Evolutionary conservation across 2,888 invertebrate genomes (phyloP), one percentile per base, ranked within the genome.

Genomic region (Osmoderma eremita): DNA sequence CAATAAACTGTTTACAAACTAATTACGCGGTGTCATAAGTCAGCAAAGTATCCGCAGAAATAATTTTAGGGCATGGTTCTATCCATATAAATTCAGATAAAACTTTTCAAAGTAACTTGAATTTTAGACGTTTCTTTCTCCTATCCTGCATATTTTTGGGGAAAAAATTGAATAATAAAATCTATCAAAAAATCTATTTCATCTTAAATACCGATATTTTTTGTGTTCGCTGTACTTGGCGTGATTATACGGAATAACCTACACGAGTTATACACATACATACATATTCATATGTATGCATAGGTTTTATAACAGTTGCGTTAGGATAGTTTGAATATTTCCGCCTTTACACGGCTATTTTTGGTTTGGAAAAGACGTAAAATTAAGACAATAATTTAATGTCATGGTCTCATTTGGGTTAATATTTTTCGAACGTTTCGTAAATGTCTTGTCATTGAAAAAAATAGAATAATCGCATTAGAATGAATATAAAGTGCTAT

Each of bases 251-350:
- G 24, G 18, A 45, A 61, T 45, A 61, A 30, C 45, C 45, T 45
- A 13, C 39, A 56, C 39, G 22, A 41, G 56, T 22, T 42, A 42
- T 8, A 56, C n/a, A 13, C 24, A 24, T 24, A 42, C n/a, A 42
- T 17, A 13, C n/a, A n/a, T n/a, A n/a, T n/a, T n/a, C n/a, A n/a
- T n/a, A n/a, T n/a, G n/a, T n/a, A n/a, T n/a, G n/a, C n/a, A n/a
- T n/a, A n/a, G n/a, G 58, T 20, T 24, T 20, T 45, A 18, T 45
- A 2, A 18, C 15, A 10, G 24, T 58, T 58, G 45, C 45, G 53
- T 58, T 42, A 17, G 30, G 17, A 45, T 53, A 53, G 53, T 58
- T 58, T 24, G 45, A 45, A 45, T 53, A 53, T 42, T 58, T 58
- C 58, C 58, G 42, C 24, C 22, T 42, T 30, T 10, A 45, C 17